phyloP scores from a whole-genome alignment of 1,140 invertebrate species.

The Drosophila athabasca region DNA sequence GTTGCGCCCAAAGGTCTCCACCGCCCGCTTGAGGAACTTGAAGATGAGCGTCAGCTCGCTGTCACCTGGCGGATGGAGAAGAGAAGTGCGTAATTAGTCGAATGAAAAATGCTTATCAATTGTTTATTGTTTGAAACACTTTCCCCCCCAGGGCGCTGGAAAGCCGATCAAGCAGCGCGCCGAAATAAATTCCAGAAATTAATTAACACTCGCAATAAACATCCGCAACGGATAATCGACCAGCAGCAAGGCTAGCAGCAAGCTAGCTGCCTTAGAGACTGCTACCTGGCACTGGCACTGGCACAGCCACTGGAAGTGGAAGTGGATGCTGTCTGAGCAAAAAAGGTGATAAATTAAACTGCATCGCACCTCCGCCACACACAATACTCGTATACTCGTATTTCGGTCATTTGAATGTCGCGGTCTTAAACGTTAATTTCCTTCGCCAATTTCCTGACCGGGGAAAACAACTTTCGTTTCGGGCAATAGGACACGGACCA shows the following conservation, averaged over 20 bases:
- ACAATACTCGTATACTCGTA: not conserved
- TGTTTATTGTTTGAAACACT: conserved; percentile 21
- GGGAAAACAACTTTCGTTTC: conserved; percentile 42
- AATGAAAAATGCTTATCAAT: conserved; percentile 40
- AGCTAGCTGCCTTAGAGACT: not conserved
- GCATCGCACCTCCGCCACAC: not conserved
- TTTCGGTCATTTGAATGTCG: conserved; percentile 25
- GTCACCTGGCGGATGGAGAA: conserved; percentile 53
- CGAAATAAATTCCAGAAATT: conserved; percentile 51
- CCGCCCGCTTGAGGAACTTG: conserved; percentile 74
- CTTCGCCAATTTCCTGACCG: not conserved
- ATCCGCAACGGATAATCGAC: conserved; percentile 43
- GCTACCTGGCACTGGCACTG: too few species aligned
- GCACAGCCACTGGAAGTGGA: too few species aligned
- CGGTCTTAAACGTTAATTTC: conserved; percentile 18
- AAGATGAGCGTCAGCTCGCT: conserved; percentile 63
- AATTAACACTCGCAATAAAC: conserved; percentile 58
- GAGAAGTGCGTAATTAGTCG: conserved; percentile 24
- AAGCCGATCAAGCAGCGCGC: not conserved
- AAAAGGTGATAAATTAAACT: conserved; percentile 39
- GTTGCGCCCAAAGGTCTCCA: conserved; percentile 74
- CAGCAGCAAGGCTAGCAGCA: not conserved
- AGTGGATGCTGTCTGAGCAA: conserved; percentile 18
- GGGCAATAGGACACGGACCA: not conserved
- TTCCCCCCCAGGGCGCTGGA: too few species aligned